Evolutionary conservation across 2,888 invertebrate species (phyloP), one percentile per base, ranked within the genome.

Genomic region (Mamestra brassicae): DNA sequence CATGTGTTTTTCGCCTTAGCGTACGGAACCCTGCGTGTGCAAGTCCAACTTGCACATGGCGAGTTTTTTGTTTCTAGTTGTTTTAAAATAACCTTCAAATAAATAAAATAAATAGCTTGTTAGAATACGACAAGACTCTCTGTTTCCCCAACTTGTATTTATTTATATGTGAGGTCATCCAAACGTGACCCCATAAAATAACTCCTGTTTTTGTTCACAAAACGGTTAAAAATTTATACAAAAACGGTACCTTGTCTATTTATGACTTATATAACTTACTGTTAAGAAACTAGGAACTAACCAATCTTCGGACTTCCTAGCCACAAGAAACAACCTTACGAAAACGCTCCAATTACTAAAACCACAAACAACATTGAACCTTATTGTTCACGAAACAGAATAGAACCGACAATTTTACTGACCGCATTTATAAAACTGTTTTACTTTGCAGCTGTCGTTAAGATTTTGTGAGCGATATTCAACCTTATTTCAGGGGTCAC

Each of bases 261-360:
- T 47, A 34, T 36, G 11, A 61, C 54, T n/a, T 55, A 71, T 74
- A 80, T 74, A 72, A 71, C 26, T 69, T 42, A 73, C 54, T 17
- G 0, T 36, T 52, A 78, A 85, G 70, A 74, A 84, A 85, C 85
- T 86, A 88, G 83, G 85, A 88, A 87, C 70, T 61, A 72, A 66
- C 45, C 68, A 78, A 81, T 76, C 74, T 74, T 74, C 74, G 6
- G 11, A 84, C 83, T 85, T 87, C 83, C 81, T 83, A 76, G 76
- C 45, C n/a, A 64, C 72, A 80, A 80, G 65, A 76, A 63, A 62
- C 84, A 66, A 82, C 34, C n/a, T 62, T 71, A 66, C 15, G 38
- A 26, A 64, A 69, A 72, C 74, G 63, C 15, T 52, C n/a, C 36
- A 61, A 76, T 36, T 17, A 54, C 26, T 13, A 3, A 38, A 65